Evolutionary conservation across 2,113 vertebrate genomes (phyloP).

Genomic region (Electrona antarctica): DNA sequence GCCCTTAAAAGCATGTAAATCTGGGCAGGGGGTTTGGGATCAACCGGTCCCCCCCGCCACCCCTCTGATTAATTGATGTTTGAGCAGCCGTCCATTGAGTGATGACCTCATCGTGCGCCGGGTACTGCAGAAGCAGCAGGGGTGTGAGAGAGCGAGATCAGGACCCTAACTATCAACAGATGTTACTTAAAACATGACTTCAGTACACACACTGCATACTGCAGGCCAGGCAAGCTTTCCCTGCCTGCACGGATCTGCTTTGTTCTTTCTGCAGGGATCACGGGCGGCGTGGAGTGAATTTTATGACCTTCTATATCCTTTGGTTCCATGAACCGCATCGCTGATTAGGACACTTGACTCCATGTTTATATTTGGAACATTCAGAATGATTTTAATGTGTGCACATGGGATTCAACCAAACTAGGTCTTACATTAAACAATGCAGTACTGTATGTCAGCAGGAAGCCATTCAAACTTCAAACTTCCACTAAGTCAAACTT

Average conservation of each 20-base stretch:
- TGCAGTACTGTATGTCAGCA: too few species aligned
- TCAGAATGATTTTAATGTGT: conserved; percentile 1
- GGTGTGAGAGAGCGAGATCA: conserved; percentile 61
- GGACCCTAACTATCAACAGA: conserved; percentile 73
- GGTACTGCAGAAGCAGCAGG: conserved; percentile 56
- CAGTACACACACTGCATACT: conserved; percentile 21
- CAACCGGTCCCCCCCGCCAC: conserved; percentile 23
- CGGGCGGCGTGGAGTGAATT: conserved; percentile 28
- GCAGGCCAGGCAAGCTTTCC: conserved; percentile 3
- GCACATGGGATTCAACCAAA: conserved; percentile 9
- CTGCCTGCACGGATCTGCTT: conserved; percentile 26
- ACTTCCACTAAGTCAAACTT: too few species aligned
- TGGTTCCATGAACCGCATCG: conserved; percentile 18
- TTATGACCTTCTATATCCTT: conserved; percentile 41
- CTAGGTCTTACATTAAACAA: too few species aligned
- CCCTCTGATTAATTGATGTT: conserved; percentile 54
- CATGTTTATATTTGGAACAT: neutral
- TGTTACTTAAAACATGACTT: conserved; percentile 69
- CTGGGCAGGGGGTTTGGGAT: conserved; percentile 20
- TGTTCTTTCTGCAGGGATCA: conserved; percentile 37
- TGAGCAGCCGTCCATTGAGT: conserved; percentile 33
- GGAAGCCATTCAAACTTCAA: too few species aligned
- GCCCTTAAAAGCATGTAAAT: conserved; percentile 54
- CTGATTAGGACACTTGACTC: neutral
- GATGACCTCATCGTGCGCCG: conserved; percentile 64